Conservation (phyloP, 2,797 vertebrate species). For the Danio kyathit region DNA sequence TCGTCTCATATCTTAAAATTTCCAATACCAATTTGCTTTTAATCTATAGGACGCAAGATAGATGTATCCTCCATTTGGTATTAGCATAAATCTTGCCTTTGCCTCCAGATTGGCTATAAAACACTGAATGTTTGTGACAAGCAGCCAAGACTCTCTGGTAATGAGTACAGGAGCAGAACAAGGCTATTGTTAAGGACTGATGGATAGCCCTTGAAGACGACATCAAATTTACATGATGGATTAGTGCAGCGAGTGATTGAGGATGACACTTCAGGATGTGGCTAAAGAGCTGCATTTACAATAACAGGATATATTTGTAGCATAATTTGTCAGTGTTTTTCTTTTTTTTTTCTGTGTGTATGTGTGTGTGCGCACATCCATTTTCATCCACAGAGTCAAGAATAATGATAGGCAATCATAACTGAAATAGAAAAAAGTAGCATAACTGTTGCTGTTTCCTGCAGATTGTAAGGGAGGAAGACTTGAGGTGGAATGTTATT, state of each 20-base stretch:
- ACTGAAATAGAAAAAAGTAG: background rate
- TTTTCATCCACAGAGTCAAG: conserved; percentile 51
- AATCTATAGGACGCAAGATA: conserved; percentile 34
- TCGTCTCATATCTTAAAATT: conserved; percentile 24
- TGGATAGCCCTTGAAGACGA: conserved; percentile 77
- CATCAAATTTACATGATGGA: conserved; percentile 77
- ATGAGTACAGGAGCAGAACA: conserved; percentile 57
- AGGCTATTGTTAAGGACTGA: conserved; percentile 75
- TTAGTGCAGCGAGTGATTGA: conserved; percentile 72
- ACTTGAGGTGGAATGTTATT: background rate
- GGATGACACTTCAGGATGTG: conserved; percentile 69
- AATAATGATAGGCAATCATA: conserved; percentile 50
- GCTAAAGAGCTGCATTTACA: conserved; percentile 72
- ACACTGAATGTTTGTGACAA: conserved; percentile 58
- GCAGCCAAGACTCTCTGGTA: conserved; percentile 53
- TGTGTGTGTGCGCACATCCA: conserved; percentile 27
- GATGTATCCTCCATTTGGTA: conserved; percentile 31
- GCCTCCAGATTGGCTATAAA: conserved; percentile 43
- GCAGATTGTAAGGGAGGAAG: background rate
- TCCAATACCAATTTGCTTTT: conserved; percentile 36
- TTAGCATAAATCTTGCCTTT: conserved; percentile 51
- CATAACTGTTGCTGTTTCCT: background rate
- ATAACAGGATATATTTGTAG: conserved; percentile 71
- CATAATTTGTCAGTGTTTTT: conserved; percentile 57
- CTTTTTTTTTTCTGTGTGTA: background rate